phyloP scores from a whole-genome alignment of 2,888 invertebrate species.

The Acrobasis suavella region DNA sequence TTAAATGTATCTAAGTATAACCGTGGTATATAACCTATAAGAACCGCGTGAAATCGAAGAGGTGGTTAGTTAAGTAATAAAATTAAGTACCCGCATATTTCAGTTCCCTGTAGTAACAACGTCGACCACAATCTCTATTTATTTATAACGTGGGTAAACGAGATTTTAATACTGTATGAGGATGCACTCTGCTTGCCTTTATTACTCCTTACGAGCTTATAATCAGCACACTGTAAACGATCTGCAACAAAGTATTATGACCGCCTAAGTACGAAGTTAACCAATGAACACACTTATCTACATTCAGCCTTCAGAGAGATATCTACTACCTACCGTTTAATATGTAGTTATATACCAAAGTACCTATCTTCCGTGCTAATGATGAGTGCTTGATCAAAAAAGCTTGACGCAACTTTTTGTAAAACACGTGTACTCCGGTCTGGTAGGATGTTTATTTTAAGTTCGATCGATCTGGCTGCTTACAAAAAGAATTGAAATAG shows the following conservation, averaged over 20 bases:
- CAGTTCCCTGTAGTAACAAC: neutral
- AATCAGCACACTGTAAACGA: neutral
- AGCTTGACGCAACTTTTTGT: too few species aligned
- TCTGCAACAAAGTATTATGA: neutral
- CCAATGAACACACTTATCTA: neutral
- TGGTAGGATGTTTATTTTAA: too few species aligned
- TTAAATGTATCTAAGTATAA: too few species aligned
- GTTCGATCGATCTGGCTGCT: too few species aligned
- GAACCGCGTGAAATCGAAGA: neutral
- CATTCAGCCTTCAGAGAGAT: neutral
- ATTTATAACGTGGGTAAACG: neutral
- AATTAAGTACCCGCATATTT: neutral
- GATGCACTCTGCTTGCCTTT: neutral
- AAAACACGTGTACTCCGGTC: too few species aligned
- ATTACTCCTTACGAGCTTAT: constrained; percentile 1
- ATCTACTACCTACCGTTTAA: too few species aligned
- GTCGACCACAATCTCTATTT: neutral
- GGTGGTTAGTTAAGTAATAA: neutral
- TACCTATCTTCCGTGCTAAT: too few species aligned
- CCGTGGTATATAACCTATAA: too few species aligned
- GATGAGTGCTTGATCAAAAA: too few species aligned
- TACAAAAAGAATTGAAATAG: too few species aligned
- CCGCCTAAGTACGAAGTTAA: neutral
- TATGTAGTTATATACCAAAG: too few species aligned
- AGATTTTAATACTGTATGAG: neutral